phyloP scores from a whole-genome alignment of 1,140 invertebrate genomes.

The Habropoda laboriosa region DNA sequence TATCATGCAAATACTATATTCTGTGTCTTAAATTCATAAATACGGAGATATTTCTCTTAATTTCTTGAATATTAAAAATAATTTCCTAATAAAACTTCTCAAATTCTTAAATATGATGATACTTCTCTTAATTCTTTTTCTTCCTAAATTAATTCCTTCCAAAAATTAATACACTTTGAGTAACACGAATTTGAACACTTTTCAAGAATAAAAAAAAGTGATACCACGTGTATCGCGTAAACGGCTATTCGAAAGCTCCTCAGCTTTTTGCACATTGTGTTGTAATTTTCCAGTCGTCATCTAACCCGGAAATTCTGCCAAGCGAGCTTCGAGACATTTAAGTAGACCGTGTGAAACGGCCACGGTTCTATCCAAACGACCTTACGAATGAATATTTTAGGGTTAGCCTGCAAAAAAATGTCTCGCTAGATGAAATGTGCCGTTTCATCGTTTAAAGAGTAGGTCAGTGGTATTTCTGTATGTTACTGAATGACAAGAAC shows the following conservation, averaged over 20 bases:
- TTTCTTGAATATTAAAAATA: too few species aligned
- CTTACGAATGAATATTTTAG: constrained; percentile 26
- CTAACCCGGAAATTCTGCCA: constrained; percentile 14
- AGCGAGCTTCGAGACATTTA: constrained; percentile 2
- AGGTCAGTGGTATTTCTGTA: not conserved
- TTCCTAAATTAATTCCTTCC: too few species aligned
- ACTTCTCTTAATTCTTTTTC: too few species aligned
- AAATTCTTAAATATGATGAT: too few species aligned
- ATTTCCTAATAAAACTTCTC: too few species aligned
- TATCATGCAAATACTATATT: too few species aligned
- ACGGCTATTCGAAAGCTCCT: not conserved
- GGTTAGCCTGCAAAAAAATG: not conserved
- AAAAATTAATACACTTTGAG: too few species aligned
- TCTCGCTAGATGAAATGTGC: not conserved
- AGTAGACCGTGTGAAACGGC: constrained; percentile 14
- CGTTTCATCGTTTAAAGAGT: not conserved
- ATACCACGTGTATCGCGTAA: not conserved
- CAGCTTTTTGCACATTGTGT: not conserved
- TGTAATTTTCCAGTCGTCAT: not conserved
- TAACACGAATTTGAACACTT: not conserved
- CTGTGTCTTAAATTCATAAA: too few species aligned
- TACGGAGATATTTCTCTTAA: too few species aligned
- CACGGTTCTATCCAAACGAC: not conserved
- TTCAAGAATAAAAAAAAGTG: not conserved
- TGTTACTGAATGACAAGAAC: not conserved